Evolutionary conservation across 2,797 vertebrate genomes (phyloP).

Genomic region (Salmo trutta): DNA sequence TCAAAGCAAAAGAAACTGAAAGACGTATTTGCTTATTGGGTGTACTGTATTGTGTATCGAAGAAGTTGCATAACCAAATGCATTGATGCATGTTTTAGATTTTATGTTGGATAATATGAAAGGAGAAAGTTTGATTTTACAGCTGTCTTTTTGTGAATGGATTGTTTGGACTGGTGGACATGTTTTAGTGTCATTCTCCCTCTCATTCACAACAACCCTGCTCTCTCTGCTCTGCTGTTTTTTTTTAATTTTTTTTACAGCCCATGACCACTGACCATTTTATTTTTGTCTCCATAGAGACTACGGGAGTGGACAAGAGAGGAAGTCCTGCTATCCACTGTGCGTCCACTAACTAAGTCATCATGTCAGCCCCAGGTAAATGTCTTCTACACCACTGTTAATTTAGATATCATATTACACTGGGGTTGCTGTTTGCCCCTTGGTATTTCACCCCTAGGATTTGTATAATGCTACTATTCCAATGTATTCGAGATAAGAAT

Average conservation of each 20-base stretch:
- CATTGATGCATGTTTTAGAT: neutral
- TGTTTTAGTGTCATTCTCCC: neutral
- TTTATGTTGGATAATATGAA: neutral
- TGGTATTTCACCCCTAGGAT: neutral
- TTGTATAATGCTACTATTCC: neutral
- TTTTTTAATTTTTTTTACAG: neutral
- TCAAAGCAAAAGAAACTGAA: neutral
- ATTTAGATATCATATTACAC: neutral
- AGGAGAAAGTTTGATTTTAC: neutral
- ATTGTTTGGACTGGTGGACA: neutral
- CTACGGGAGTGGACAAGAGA: constrained; percentile 21
- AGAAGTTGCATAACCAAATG: neutral
- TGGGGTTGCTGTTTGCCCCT: neutral
- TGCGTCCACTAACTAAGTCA: neutral
- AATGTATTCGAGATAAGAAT: neutral
- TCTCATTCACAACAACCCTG: neutral
- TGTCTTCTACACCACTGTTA: neutral
- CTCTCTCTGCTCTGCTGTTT: no score
- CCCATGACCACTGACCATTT: constrained; percentile 6
- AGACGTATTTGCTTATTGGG: neutral
- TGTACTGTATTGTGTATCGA: neutral
- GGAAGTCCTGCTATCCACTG: constrained; percentile 38
- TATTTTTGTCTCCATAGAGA: constrained; percentile 43
- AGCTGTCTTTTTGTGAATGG: neutral
- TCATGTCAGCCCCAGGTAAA: constrained; percentile 75